A percentile compares a stretch with the other conserved stretches of the same genome.
phyloP scores from a whole-genome alignment of 2,797 vertebrate genomes.

The Argyrosomus regius region DNA sequence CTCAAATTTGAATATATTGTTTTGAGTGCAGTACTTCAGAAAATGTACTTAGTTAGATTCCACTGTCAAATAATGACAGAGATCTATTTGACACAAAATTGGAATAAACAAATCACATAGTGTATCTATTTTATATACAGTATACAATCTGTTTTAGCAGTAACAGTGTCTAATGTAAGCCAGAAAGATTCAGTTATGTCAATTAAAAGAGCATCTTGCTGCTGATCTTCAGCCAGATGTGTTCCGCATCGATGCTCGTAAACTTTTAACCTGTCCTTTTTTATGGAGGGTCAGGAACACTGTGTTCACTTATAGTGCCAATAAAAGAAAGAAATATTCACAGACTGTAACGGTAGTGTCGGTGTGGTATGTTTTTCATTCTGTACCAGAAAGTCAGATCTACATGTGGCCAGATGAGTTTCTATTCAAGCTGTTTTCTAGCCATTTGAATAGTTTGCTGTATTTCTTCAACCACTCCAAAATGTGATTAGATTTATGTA shows the following conservation, averaged over 20 bases:
- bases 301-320: slow-evolving; percentile 50
- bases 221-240: slow-evolving; percentile 36
- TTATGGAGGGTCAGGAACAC: slow-evolving; percentile 74
- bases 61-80: not conserved
- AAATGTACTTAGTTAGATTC: not conserved
- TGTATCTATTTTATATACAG: not conserved
- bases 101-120: not conserved
- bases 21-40: not conserved
- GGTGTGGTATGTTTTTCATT: not conserved
- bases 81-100: not conserved
- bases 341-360: slow-evolving; percentile 10
- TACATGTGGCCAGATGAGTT: not conserved
- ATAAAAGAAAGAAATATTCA: slow-evolving; percentile 47
- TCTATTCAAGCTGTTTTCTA: not conserved
- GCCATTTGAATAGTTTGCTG: slow-evolving; percentile 6
- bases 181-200: not conserved
- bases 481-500: not conserved
- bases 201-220: slow-evolving; percentile 15
- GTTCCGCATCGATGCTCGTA: slow-evolving; percentile 71
- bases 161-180: not conserved
- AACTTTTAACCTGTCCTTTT: slow-evolving; percentile 77
- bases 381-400: not conserved
- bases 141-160: not conserved
- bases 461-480: not conserved
- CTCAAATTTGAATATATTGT: too few species aligned